A percentile compares a stretch with the other conserved stretches of the same genome.
Conservation (phyloP, 2,113 vertebrate genomes). For the Apeltes quadracus region DNA sequence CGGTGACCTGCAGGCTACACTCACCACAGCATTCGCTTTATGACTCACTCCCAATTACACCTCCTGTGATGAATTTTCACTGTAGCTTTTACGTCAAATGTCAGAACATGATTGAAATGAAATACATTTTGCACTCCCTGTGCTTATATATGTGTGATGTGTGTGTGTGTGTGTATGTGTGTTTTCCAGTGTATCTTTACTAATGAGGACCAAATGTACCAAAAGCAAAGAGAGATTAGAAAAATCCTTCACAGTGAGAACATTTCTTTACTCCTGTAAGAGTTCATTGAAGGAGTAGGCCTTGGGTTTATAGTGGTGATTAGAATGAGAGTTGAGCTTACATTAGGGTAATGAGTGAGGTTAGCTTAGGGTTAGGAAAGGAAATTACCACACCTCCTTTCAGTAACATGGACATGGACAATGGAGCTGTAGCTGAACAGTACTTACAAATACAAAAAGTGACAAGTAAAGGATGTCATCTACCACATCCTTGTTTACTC, state of each 20-base stretch:
- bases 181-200: constrained; percentile 41
- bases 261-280: constrained; percentile 56
- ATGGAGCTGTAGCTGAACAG: neutral
- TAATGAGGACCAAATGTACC: constrained; percentile 59
- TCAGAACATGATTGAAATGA: constrained; percentile 44
- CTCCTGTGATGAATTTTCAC: constrained; percentile 59
- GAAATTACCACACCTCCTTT: constrained; percentile 17
- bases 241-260: constrained; percentile 61
- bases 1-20: constrained; percentile 65
- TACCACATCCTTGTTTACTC: neutral
- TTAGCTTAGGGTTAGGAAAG: constrained; percentile 40
- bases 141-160: constrained; percentile 23
- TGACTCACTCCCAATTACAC: constrained; percentile 69
- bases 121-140: constrained; percentile 30
- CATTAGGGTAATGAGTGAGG: constrained; percentile 62
- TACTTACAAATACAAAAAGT: too few species aligned
- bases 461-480: too few species aligned
- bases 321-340: constrained; percentile 58
- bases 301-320: constrained; percentile 55
- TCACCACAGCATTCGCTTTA: constrained; percentile 39
- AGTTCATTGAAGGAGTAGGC: constrained; percentile 70
- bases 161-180: constrained; percentile 22
- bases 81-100: constrained; percentile 52
- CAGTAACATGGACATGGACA: neutral
- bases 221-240: constrained; percentile 60